A percentile compares a stretch with the other conserved stretches of the same genome.
These are phyloP conservation scores for Paramormyrops kingsleyae DNA, from an alignment of 2,113 vertebrate species.

Conservation along the genomic window DNA sequence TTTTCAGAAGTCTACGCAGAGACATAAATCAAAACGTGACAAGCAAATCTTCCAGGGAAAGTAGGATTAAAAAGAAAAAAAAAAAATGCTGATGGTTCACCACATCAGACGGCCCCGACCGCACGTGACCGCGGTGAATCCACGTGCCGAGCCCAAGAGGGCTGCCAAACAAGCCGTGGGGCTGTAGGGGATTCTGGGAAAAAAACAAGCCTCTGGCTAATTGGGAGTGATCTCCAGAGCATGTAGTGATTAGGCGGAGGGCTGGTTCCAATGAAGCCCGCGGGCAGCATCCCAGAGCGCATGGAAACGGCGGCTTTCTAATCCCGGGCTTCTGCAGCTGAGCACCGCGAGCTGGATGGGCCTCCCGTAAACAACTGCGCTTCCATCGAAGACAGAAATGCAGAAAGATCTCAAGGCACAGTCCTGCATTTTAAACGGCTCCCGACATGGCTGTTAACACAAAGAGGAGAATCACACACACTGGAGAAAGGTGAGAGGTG, in stretches of 20 bases:
- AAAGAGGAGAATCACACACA: neutral
- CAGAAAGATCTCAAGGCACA: neutral
- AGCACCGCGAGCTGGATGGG: slow-evolving; percentile 24
- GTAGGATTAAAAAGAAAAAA: neutral
- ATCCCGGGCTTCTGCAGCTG: slow-evolving; percentile 39
- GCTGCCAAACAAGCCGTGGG: slow-evolving; percentile 27
- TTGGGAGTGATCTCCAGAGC: slow-evolving; percentile 37
- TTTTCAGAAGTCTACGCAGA: slow-evolving; percentile 17
- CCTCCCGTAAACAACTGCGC: slow-evolving; percentile 29
- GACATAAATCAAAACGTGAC: slow-evolving; percentile 40
- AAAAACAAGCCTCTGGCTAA: slow-evolving; percentile 35
- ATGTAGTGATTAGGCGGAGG: slow-evolving; percentile 49
- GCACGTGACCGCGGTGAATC: slow-evolving; percentile 10
- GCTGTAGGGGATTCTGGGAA: slow-evolving; percentile 47
- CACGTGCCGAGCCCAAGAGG: neutral
- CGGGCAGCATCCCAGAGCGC: slow-evolving; percentile 23
- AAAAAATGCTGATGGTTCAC: slow-evolving; percentile 37
- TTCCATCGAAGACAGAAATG: neutral
- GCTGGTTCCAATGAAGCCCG: slow-evolving; percentile 41
- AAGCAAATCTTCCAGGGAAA: neutral
- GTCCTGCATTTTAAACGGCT: neutral
- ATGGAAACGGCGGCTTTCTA: slow-evolving; percentile 42
- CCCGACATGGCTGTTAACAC: neutral
- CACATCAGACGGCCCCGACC: slow-evolving; percentile 38
- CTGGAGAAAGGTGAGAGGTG: neutral